Base-by-base conservation (phyloP, 2,797 vertebrate genomes). In the Loris lydekkerianus region DNA sequence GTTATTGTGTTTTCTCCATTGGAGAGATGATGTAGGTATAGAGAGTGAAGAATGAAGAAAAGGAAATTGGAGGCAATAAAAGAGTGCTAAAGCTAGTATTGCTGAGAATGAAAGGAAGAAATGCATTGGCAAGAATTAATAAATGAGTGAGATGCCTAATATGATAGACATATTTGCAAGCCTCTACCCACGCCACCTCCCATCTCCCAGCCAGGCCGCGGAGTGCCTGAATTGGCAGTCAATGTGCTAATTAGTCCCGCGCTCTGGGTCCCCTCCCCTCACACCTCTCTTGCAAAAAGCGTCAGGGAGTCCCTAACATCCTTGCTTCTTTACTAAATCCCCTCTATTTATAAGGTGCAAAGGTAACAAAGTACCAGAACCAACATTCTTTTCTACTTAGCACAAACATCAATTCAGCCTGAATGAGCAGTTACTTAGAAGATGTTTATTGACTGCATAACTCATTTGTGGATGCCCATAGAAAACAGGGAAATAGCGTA, bases 371-470 rank as follows among this genome's bases (percentile, higher is more conserved):
- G 53, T 56, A 20, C 34, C 73, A 87, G 81, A 96, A 81, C 81
- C 88, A 96, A 81, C 70, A 80, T 93, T 94, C 86, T 87, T 92
- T 94, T 96, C 75, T 85, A 78, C 34, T 73, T 61, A 82, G 72
- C 37, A 85, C 76, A 93, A 77, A 91, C 70, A 78, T 78, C 63
- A 40, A 34, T 89, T 91, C 69, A 82, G 20, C 13, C 23, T 4
- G 20, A 81, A 77, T 75, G 63, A 76, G 20, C 25, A 76, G 75
- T 70, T 69, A 46, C 63, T 97, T 95, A 34, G 29, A 87, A 93
- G 53, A 87, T 72, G 58, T 67, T 78, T 89, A 86, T 34, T 69
- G 89, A 76, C 81, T 53, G 20, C 84, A 89, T 72, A 78, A 89
- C 56, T 81, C 72, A 86, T 86, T 37, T 77, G 69, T 15, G 14